Evolutionary conservation across 2,888 invertebrate species (phyloP), one percentile per base, ranked within the genome.

Genomic region (Agrilus mali): DNA sequence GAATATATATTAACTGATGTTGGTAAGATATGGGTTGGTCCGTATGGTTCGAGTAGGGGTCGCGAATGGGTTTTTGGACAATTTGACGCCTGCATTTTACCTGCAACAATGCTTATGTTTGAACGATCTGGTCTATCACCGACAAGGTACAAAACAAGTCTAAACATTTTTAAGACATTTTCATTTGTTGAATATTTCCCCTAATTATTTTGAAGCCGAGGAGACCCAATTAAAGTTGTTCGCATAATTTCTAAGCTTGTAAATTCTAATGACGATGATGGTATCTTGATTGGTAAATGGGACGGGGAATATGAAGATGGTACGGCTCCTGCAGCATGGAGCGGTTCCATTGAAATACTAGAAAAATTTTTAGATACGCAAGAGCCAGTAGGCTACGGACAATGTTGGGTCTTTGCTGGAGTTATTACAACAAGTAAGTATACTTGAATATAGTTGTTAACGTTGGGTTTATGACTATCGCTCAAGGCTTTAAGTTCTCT

Each of bases 341-440:
- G 84, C 1, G 86, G 86, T 39, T 84, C 84, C 22, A 79, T 83
- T 7, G 78, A 81, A 36, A 88, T 88, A 55, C 65, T 89, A 41
- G 77, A 80, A 42, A 69, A 86, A 60, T 89, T 79, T 65, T 60
- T 74, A 50, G 75, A 74, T 60, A 78, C 71, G 0, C 72, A 73
- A 47, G 65, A 72, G 36, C 74, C 82, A 6, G 87, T 89, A 7
- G 74, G 73, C 14, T 90, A 84, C 55, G 89, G 88, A 4, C 89
- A 90, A 59, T 89, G 89, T 61, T 90, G 87, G 86, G 87, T 88
- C 2, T 89, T 87, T 59, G 82, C 87, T 27, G 88, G 86, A 0
- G 79, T 88, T 12, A 77, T 81, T 2, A 82, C 84, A n/a, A 80
- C 88, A 50, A 72, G 85, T 85, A 61, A 62, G 63, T 47, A 13